phyloP scores from a whole-genome alignment of 2,797 vertebrate genomes.

The Garrulus glandarius region DNA sequence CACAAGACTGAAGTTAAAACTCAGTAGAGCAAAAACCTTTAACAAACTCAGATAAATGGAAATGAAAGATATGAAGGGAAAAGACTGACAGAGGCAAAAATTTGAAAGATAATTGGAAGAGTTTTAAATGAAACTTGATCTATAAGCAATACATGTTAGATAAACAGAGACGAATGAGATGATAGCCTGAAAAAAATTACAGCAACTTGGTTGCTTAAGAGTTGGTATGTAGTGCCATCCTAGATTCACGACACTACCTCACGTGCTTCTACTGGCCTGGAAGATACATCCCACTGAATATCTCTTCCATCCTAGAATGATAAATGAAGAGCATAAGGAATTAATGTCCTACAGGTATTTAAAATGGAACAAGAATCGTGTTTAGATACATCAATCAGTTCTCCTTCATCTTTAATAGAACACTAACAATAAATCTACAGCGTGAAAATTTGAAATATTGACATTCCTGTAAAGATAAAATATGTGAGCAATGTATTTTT shows the following conservation, averaged over 20 bases:
- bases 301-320: neutral
- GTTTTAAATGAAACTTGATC: neutral
- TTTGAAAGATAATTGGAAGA: neutral
- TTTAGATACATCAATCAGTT: neutral
- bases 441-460: neutral
- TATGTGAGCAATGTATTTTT: neutral
- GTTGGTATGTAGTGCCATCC: neutral
- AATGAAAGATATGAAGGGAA: neutral
- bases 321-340: neutral
- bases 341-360: neutral
- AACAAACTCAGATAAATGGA: neutral
- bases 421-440: neutral
- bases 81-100: neutral
- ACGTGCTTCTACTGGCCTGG: neutral
- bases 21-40: neutral
- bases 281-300: neutral
- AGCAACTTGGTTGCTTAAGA: neutral
- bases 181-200: neutral
- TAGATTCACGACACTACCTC: neutral
- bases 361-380: neutral
- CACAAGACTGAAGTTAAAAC: neutral
- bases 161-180: neutral
- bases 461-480: neutral
- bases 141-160: neutral
- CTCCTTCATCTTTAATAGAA: neutral